A percentile compares a stretch with the other conserved stretches of the same genome.
phyloP scores from a whole-genome alignment of 2,113 vertebrate genomes.

The Xenus cinereus region DNA sequence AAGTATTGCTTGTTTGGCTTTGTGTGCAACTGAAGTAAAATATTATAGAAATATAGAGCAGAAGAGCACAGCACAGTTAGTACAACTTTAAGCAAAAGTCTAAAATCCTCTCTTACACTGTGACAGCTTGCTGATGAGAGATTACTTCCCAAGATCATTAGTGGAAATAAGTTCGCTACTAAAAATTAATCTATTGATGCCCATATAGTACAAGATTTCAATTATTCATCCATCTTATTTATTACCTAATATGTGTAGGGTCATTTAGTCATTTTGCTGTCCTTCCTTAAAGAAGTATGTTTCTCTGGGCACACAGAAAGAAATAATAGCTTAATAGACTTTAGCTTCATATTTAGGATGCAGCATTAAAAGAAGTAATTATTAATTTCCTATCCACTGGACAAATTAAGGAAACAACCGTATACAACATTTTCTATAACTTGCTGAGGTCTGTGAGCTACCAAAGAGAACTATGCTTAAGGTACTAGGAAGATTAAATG shows the following conservation, averaged over 20 bases:
- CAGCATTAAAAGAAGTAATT: neutral
- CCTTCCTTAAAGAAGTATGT: constrained; percentile 28
- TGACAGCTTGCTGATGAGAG: constrained; percentile 55
- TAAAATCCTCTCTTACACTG: neutral
- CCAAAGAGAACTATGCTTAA: neutral
- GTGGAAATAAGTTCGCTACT: constrained; percentile 64
- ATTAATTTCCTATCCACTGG: neutral
- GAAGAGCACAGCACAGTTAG: neutral
- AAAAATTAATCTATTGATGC: constrained; percentile 67
- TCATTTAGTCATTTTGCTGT: constrained; percentile 52
- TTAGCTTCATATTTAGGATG: constrained; percentile 27
- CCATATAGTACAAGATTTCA: constrained; percentile 60
- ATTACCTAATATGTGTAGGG: constrained; percentile 48
- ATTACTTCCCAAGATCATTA: constrained; percentile 67
- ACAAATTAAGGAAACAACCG: constrained; percentile 6
- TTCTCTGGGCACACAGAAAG: constrained; percentile 53
- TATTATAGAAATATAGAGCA: neutral
- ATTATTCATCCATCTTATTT: constrained; percentile 74
- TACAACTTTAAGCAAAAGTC: neutral
- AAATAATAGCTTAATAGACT: constrained; percentile 57
- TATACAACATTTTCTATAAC: neutral
- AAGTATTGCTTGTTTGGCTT: neutral
- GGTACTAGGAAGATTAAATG: neutral
- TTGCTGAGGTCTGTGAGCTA: neutral
- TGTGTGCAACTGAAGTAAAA: neutral